A percentile compares a stretch with the other conserved stretches of the same genome.
These are phyloP conservation scores for Polylopha cassiicola DNA, from an alignment of 2,888 invertebrate species.

Conservation along the genomic window DNA sequence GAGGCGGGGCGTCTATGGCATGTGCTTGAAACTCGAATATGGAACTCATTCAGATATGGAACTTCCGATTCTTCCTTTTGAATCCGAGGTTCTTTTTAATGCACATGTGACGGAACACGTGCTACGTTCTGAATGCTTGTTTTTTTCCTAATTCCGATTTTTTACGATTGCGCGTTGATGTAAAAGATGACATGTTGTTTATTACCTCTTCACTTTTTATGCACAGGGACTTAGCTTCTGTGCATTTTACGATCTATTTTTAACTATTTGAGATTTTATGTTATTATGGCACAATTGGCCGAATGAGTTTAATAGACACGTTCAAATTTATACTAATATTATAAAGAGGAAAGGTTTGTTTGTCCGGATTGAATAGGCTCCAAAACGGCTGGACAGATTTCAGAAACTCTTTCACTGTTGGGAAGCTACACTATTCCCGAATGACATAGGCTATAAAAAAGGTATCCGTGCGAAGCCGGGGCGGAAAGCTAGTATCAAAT, in stretches of 20 bases:
- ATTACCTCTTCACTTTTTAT: conserved; percentile 5
- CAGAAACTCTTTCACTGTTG: too few species aligned
- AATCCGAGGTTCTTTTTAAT: conserved; percentile 39
- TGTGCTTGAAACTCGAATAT: conserved; percentile 41
- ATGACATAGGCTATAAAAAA: too few species aligned
- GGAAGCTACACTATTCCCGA: too few species aligned
- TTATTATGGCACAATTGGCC: too few species aligned
- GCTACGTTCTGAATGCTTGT: conserved; percentile 41
- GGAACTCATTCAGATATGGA: conserved; percentile 44
- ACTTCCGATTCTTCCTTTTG: conserved; percentile 57
- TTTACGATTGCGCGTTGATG: conserved; percentile 26
- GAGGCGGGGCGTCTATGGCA: conserved; percentile 41
- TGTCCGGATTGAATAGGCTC: too few species aligned
- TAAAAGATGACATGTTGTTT: conserved; percentile 14
- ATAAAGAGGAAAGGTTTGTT: too few species aligned
- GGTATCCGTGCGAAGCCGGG: too few species aligned
- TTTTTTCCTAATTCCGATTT: conserved; percentile 39
- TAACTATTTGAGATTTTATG: not conserved
- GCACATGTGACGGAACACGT: conserved; percentile 54
- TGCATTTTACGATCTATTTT: not conserved
- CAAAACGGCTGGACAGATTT: too few species aligned
- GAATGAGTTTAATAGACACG: not conserved
- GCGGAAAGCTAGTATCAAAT: too few species aligned
- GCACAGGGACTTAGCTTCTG: too few species aligned
- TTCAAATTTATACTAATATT: not conserved